These are phyloP conservation scores for Chamaetylas fuelleborni DNA, from an alignment of 2,113 vertebrate species.

Conservation along the genomic window DNA sequence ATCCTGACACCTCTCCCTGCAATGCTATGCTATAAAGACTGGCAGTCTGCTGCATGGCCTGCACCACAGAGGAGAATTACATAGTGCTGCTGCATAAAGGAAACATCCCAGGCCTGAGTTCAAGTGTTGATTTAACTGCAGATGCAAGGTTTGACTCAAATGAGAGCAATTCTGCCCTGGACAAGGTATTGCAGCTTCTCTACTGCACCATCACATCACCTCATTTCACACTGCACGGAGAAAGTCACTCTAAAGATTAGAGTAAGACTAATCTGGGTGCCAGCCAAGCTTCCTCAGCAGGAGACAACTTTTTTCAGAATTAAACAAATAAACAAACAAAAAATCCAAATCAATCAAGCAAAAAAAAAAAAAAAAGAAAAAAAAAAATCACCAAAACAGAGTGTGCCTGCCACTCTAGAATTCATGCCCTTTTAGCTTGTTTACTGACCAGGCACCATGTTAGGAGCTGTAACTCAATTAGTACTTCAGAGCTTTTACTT, in stretches of 20 bases:
- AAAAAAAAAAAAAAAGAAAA: background rate
- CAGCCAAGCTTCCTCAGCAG: background rate
- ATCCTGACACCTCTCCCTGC: background rate
- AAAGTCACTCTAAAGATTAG: background rate
- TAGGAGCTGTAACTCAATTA: background rate
- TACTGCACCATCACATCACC: background rate
- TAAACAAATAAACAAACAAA: background rate
- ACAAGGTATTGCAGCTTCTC: background rate
- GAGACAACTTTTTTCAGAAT: background rate
- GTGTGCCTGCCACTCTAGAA: background rate
- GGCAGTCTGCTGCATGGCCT: background rate
- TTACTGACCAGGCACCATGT: background rate
- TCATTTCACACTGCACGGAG: background rate
- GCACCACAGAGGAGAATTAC: background rate
- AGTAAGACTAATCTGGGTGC: background rate
- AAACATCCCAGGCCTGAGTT: background rate
- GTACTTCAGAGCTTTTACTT: background rate
- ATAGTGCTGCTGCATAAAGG: background rate
- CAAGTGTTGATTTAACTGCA: background rate
- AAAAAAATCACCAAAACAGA: background rate
- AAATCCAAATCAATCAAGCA: background rate
- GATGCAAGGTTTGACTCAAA: background rate
- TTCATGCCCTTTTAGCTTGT: background rate
- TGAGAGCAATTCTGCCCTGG: background rate
- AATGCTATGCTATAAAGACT: background rate